Conservation (phyloP, 2,797 vertebrate species). For the Cynopterus sphinx region DNA sequence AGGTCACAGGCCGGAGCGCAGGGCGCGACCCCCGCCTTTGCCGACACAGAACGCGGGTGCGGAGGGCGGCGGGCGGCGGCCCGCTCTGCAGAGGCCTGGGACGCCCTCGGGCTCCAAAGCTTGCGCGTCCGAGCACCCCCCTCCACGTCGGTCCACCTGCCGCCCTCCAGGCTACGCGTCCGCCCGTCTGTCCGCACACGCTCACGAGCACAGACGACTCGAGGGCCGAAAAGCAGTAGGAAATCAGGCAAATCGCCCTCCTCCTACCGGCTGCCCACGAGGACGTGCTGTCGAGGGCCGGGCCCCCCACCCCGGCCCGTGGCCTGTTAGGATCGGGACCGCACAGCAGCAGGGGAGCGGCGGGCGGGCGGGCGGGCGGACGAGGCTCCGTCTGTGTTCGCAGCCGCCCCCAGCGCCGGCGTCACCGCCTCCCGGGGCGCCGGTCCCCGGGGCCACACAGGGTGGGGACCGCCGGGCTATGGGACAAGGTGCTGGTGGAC, state of each 20-base stretch:
- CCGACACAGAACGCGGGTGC: fast-evolving
- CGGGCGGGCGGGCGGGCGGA: no score
- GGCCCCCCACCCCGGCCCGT: no score
- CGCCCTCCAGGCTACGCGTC: no score
- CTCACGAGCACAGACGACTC: background rate
- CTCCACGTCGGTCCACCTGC: no score
- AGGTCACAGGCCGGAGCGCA: fast-evolving
- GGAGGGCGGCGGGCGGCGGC: fast-evolving
- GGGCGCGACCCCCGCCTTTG: fast-evolving
- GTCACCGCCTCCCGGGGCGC: no score
- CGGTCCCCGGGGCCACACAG: no score
- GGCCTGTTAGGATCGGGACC: no score
- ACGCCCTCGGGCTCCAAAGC: background rate
- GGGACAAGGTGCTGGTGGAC: fast-evolving
- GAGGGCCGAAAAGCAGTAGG: background rate
- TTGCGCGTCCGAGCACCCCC: fast-evolving
- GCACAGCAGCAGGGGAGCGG: no score
- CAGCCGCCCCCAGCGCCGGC: no score
- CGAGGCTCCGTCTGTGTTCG: no score
- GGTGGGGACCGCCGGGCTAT: no score
- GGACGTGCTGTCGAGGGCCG: fast-evolving
- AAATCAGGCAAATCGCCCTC: background rate
- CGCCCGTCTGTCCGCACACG: fast-evolving
- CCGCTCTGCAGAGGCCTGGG: fast-evolving
- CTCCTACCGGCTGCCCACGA: background rate